Percentiles rank a stretch among this genome's conserved stretches.
phyloP scores from a whole-genome alignment of 2,797 vertebrate genomes.

The Thamnophis elegans region DNA sequence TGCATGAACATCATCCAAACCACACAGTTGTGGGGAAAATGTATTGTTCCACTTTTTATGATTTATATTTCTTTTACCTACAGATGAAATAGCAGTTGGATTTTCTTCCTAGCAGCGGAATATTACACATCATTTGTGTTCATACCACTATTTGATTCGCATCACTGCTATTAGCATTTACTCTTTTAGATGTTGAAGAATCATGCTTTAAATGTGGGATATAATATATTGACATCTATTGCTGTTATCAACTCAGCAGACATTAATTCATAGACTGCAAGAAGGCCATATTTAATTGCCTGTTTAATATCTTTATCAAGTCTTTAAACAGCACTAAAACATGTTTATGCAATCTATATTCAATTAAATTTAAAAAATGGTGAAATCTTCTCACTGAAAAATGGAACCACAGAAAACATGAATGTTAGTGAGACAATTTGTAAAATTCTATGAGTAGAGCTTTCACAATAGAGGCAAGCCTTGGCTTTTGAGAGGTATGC shows the following conservation, averaged over 20 bases:
- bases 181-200: neutral
- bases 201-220: neutral
- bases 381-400: neutral
- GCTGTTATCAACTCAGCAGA: neutral
- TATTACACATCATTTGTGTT: neutral
- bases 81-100: neutral
- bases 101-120: neutral
- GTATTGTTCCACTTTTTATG: neutral
- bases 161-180: neutral
- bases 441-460: neutral
- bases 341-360: neutral
- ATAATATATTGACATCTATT: neutral
- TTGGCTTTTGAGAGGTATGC: neutral
- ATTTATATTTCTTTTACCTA: neutral
- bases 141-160: neutral
- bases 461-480: neutral
- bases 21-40: neutral
- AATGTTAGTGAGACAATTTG: neutral
- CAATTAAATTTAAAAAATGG: neutral
- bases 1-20: neutral
- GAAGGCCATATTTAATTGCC: neutral
- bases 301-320: neutral
- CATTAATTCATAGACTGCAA: neutral
- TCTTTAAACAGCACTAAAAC: neutral
- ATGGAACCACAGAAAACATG: neutral